A percentile compares a stretch with the other conserved stretches of the same genome.
Conservation (phyloP, 2,888 invertebrate species). For the Ischnura elegans region DNA sequence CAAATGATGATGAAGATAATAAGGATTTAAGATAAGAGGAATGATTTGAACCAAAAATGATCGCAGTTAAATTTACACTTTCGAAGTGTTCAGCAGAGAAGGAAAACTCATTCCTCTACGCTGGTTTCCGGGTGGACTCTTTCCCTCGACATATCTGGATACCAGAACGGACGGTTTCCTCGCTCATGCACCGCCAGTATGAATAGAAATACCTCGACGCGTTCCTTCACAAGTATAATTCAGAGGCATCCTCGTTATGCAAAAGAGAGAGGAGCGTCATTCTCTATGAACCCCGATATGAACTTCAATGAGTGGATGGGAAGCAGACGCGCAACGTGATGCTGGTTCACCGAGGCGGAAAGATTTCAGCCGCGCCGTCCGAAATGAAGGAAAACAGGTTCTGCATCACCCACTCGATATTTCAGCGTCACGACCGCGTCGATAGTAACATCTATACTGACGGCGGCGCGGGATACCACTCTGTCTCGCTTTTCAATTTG, state of each 20-base stretch:
- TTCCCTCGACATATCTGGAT: no score
- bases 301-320: background rate
- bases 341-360: background rate
- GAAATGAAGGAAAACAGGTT: background rate
- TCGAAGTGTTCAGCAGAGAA: no score
- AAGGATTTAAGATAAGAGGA: no score
- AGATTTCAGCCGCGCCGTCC: background rate
- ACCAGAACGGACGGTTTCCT: no score
- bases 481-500: background rate
- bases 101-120: background rate
- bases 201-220: background rate
- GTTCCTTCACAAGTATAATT: no score
- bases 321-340: background rate
- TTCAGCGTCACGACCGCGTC: background rate
- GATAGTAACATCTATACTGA: background rate
- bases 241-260: background rate
- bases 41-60: no score
- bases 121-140: no score
- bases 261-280: background rate
- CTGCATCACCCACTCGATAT: background rate
- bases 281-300: background rate
- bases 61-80: no score
- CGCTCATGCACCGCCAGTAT: no score
- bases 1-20: no score
- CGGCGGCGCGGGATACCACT: background rate